Evolutionary conservation across 2,113 vertebrate genomes (phyloP).

Genomic region (Alethe castanea): DNA sequence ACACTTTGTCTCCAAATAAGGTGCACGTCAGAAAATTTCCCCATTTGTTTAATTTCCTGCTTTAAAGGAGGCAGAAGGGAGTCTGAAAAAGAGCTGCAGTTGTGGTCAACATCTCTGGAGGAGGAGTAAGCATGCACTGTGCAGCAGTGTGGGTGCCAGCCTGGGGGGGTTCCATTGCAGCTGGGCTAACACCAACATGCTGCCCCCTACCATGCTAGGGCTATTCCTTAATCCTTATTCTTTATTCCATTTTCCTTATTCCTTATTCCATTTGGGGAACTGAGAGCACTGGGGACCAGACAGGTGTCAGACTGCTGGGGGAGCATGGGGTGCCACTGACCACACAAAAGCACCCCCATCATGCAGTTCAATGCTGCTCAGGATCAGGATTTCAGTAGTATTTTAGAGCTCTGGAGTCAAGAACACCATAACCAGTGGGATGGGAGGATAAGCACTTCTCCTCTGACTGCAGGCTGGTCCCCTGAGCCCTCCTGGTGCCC

Average conservation of each 20-base stretch:
- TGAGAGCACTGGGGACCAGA: neutral
- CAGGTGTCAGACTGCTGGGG: neutral
- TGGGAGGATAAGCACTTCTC: rapidly evolving
- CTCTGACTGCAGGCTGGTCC: neutral
- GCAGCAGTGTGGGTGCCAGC: neutral
- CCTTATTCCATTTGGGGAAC: neutral
- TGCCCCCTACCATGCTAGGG: neutral
- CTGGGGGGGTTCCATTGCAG: rapidly evolving
- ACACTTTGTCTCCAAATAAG: neutral
- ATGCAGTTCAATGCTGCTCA: rapidly evolving
- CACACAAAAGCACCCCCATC: rapidly evolving
- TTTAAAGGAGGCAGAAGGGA: neutral
- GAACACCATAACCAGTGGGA: neutral
- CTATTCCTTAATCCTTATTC: neutral
- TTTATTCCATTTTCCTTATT: no score
- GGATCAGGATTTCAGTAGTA: rapidly evolving
- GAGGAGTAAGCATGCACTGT: neutral
- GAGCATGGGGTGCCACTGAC: rapidly evolving
- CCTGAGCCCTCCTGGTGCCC: neutral
- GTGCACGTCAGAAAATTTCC: neutral
- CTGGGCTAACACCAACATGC: neutral
- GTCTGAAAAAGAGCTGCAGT: neutral
- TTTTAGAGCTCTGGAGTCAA: neutral
- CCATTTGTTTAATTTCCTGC: neutral
- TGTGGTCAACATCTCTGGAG: rapidly evolving